Evolutionary conservation across 2,797 vertebrate species (phyloP).

Genomic region (Bryconaethiops microstoma): DNA sequence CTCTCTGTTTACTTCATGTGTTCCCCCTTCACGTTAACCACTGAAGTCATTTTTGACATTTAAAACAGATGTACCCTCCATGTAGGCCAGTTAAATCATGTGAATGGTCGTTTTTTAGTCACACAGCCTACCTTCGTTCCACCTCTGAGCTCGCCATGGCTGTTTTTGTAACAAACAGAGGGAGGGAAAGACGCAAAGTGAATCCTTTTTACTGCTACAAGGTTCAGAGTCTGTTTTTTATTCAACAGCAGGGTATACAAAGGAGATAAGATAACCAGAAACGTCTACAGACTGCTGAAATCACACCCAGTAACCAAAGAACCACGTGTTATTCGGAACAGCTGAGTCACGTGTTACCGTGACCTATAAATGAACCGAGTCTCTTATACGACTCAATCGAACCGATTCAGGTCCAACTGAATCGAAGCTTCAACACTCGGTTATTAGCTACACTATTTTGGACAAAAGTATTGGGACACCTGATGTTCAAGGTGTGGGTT

Average conservation of each 20-base stretch:
- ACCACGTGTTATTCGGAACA: neutral
- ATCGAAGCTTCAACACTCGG: neutral
- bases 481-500: too few species aligned
- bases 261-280: neutral
- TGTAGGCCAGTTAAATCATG: neutral
- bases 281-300: conserved; percentile 10
- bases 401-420: neutral
- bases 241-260: neutral
- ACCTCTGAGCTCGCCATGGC: conserved; percentile 21
- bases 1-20: too few species aligned
- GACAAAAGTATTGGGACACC: too few species aligned
- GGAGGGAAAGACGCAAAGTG: neutral
- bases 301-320: conserved; percentile 10
- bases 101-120: neutral
- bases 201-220: too few species aligned
- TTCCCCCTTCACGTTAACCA: neutral
- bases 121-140: conserved; percentile 38
- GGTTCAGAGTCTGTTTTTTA: neutral
- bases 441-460: too few species aligned
- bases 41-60: neutral
- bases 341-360: neutral
- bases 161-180: neutral
- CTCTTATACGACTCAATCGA: neutral
- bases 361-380: neutral
- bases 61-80: too few species aligned